Percentiles rank a stretch among this genome's conserved stretches.
Evolutionary conservation across 1,140 invertebrate species (phyloP).

Genomic region (Eufriesea mexicana): DNA sequence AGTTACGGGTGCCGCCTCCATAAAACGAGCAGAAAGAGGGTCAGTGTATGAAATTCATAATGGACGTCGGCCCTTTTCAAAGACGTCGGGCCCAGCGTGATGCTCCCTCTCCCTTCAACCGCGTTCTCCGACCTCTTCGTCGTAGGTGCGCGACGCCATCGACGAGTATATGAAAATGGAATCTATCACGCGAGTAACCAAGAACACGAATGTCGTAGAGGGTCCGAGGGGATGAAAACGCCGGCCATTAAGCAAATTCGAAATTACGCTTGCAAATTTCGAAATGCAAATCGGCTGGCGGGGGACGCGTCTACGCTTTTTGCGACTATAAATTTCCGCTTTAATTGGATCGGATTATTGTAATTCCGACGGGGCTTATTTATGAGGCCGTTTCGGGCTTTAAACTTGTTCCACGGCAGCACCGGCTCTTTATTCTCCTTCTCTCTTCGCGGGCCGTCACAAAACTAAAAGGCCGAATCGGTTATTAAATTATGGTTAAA

Average conservation of each 20-base stretch:
- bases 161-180: conserved; percentile 71
- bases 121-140: neutral
- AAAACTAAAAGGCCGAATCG: conserved; percentile 71
- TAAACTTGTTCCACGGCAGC: conserved; percentile 57
- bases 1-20: conserved; percentile 46
- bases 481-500: conserved; percentile 77
- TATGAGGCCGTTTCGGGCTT: conserved; percentile 72
- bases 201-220: neutral
- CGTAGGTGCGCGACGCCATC: neutral
- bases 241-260: conserved; percentile 74
- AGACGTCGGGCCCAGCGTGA: conserved; percentile 40
- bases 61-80: conserved; percentile 68
- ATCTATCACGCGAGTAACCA: conserved; percentile 69
- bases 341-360: conserved; percentile 81
- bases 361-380: conserved; percentile 77
- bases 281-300: conserved; percentile 67
- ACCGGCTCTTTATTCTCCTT: conserved; percentile 56
- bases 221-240: conserved; percentile 2
- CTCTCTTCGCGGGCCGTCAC: conserved; percentile 44
- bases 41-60: conserved; percentile 74
- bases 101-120: conserved; percentile 16
- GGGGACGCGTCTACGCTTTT: conserved; percentile 66
- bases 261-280: conserved; percentile 79
- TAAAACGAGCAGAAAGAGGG: conserved; percentile 56
- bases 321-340: conserved; percentile 79